Evolutionary conservation across 2,888 invertebrate species (phyloP), one percentile per base, ranked within the genome.

Genomic region (Leptopterna dolabrata): DNA sequence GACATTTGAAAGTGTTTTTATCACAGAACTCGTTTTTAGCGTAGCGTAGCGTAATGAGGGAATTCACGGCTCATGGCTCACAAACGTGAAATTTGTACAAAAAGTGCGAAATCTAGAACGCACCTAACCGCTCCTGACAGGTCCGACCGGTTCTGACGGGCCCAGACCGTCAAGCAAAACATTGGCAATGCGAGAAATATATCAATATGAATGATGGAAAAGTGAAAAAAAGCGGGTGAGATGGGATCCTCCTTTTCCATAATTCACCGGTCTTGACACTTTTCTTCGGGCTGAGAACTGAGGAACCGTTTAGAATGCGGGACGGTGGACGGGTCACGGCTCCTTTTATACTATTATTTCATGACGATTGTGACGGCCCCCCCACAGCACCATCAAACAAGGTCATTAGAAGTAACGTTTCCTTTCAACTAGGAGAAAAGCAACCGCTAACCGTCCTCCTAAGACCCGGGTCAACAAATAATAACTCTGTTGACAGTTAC

Each of bases 281-380:
- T 55, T 55, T 47, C 19, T n/a, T 55, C 47, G 16, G 47, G 16
- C 1, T 13, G 55, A 55, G 55, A n/a, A 16, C 55, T 19, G 24
- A 55, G 19, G 55, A 55, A 55, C 55, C 55, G 55, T 55, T 55
- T 3, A 7, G 16, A 47, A 47, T 6, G 16, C 16, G 1, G 55
- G 55, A 55, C 55, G 3, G 55, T 19, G 55, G 19, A 19, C 3
- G 55, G 73, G 73, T 73, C 73, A 73, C 73, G 73, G 30, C 30
- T 73, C 30, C 30, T 30, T 73, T 73, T 73, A 73, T 73, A 73
- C 73, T 11, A 73, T 24, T 73, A 73, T 73, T 73, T 73, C 73
- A 73, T 30, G 30, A 73, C 73, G 14, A 36, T 73, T 73, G 73
- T 36, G 30, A 73, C 36, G 30, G 14, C 29, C 30, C 16, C 73